A percentile compares a stretch with the other conserved stretches of the same genome.
These are phyloP conservation scores for Drosophila paramelanica DNA, from an alignment of 2,888 invertebrate species.

Conservation along the genomic window DNA sequence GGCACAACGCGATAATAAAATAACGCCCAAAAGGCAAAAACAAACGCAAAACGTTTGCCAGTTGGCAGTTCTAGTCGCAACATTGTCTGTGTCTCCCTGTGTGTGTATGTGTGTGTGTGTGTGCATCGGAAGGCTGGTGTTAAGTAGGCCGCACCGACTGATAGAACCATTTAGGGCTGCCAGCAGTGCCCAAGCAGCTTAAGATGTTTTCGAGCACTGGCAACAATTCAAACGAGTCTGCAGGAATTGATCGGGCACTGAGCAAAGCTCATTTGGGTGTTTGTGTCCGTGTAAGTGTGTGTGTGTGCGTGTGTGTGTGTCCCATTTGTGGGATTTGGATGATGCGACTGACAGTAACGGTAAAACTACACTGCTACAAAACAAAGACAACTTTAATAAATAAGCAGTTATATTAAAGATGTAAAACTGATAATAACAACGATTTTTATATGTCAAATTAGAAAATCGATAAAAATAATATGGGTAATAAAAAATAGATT, in stretches of 20 bases:
- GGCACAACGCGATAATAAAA: conserved; percentile 43
- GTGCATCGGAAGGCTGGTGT: conserved; percentile 20
- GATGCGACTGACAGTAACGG: conserved; percentile 18
- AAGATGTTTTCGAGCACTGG: conserved; percentile 44
- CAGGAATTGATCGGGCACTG: conserved; percentile 12
- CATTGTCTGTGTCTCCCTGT: neutral
- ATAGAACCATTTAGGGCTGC: conserved; percentile 16
- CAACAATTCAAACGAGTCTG: conserved; percentile 39
- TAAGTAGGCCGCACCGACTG: conserved; percentile 46
- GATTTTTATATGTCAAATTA: too few relatives aligned
- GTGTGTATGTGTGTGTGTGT: conserved; percentile 1
- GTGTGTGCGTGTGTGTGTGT: conserved; percentile 17
- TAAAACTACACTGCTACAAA: conserved; percentile 24
- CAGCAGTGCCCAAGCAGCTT: conserved; percentile 43
- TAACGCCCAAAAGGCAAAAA: conserved; percentile 27
- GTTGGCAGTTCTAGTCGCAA: conserved; percentile 26
- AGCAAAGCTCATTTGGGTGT: conserved; percentile 1
- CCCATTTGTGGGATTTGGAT: conserved; percentile 23
- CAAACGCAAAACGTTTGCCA: conserved; percentile 21
- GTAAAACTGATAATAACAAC: too few relatives aligned
- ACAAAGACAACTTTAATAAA: neutral
- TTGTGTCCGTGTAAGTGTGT: neutral
- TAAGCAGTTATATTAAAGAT: neutral
- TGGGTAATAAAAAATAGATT: too few relatives aligned
- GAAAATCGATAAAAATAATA: too few relatives aligned